Evolutionary conservation across 2,797 vertebrate species (phyloP).

Genomic region (Pempheris klunzingeri): DNA sequence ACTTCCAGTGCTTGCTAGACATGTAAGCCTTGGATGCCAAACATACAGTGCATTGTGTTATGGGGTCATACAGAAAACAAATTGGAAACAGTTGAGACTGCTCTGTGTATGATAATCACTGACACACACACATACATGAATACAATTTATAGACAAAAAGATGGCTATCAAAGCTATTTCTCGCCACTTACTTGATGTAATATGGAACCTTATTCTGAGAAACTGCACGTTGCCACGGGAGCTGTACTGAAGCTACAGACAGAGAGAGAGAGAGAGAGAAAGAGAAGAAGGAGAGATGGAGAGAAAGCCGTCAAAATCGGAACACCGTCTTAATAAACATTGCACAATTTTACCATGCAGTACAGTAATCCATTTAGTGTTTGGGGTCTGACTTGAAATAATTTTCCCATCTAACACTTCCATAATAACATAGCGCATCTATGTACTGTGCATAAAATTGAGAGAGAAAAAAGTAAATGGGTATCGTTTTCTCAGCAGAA

Average conservation of each 20-base stretch:
- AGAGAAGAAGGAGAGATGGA: slow-evolving; percentile 6
- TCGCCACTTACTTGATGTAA: slow-evolving; percentile 97
- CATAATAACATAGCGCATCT: slow-evolving; percentile 37
- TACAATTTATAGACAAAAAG: slow-evolving; percentile 22
- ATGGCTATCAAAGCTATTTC: slow-evolving; percentile 32
- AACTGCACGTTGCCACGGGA: slow-evolving; percentile 97
- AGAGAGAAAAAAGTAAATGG: not conserved
- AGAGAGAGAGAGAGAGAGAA: slow-evolving; percentile 26
- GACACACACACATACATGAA: slow-evolving; percentile 16
- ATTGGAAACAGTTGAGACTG: not conserved
- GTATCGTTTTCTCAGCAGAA: slow-evolving; percentile 23
- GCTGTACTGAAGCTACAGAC: slow-evolving; percentile 93
- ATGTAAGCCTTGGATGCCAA: not conserved
- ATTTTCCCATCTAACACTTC: slow-evolving; percentile 45
- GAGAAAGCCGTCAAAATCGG: slow-evolving; percentile 34
- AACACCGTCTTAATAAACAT: slow-evolving; percentile 57
- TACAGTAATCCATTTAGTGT: slow-evolving; percentile 50
- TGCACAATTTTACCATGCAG: slow-evolving; percentile 33
- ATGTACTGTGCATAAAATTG: slow-evolving; percentile 54
- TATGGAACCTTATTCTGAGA: slow-evolving; percentile 99
- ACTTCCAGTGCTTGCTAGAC: not conserved
- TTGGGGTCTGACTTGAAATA: slow-evolving; percentile 52
- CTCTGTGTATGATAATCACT: not conserved
- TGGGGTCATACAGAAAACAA: not conserved
- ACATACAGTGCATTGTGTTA: not conserved